phyloP scores from a whole-genome alignment of 2,113 vertebrate genomes.

The Ceyx melanurus region DNA sequence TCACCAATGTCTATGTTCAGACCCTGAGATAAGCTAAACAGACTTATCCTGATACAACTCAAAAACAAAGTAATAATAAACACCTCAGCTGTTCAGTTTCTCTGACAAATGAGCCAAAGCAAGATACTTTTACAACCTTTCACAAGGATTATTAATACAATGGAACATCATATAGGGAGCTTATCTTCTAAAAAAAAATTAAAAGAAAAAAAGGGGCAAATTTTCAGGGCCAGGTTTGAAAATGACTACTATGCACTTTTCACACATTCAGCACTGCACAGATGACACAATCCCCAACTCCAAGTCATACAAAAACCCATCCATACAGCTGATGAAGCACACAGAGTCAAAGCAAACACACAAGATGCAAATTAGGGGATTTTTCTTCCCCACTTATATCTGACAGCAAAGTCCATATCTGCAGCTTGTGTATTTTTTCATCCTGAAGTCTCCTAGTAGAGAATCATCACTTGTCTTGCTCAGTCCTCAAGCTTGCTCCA shows the following conservation, averaged over 20 bases:
- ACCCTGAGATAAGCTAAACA: neutral
- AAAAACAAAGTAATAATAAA: neutral
- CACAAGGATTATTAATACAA: neutral
- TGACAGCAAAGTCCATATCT: neutral
- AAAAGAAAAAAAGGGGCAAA: neutral
- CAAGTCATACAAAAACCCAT: neutral
- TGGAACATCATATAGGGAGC: neutral
- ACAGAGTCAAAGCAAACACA: neutral
- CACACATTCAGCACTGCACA: neutral
- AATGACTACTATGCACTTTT: neutral
- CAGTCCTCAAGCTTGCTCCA: neutral
- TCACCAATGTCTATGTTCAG: neutral
- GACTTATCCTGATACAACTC: neutral
- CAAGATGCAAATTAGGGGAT: fast-evolving
- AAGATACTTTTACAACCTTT: neutral
- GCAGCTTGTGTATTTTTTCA: neutral
- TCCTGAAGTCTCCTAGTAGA: neutral
- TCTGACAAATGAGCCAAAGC: neutral
- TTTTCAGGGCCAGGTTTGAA: neutral
- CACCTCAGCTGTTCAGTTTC: neutral
- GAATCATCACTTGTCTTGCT: neutral
- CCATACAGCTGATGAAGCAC: neutral
- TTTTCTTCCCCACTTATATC: neutral
- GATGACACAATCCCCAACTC: neutral
- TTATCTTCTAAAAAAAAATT: neutral